These are phyloP conservation scores for Cryptomyrus ogoouensis DNA, from an alignment of 2,113 vertebrate species.

Conservation along the genomic window DNA sequence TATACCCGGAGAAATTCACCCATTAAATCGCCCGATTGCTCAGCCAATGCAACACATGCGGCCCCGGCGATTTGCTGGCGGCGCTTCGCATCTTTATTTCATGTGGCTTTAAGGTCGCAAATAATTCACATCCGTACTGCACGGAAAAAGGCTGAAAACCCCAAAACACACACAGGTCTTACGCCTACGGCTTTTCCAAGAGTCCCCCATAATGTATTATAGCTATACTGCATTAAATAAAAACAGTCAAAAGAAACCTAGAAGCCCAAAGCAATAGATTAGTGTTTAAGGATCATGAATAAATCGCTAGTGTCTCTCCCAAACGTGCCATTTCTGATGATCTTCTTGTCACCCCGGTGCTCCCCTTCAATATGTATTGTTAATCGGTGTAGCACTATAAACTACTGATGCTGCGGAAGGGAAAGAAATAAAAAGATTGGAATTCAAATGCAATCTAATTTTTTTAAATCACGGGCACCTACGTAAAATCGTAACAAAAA, in stretches of 20 bases:
- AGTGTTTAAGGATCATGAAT: neutral
- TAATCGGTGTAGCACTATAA: neutral
- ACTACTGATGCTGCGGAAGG: neutral
- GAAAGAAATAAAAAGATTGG: neutral
- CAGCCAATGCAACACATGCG: neutral
- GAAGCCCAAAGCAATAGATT: neutral
- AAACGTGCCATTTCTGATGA: neutral
- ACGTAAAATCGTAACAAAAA: neutral
- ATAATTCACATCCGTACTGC: conserved; percentile 54
- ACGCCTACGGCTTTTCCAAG: neutral
- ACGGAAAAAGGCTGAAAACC: conserved; percentile 16
- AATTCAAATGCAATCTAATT: neutral
- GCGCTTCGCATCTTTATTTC: conserved; percentile 45
- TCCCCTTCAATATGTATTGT: neutral
- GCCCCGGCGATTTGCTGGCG: conserved; percentile 36
- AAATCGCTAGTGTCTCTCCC: neutral
- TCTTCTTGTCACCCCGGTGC: neutral
- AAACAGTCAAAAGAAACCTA: neutral
- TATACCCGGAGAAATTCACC: neutral
- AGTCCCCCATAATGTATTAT: conserved; percentile 22
- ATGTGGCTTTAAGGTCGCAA: conserved; percentile 55
- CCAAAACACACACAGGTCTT: conserved; percentile 22
- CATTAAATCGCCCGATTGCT: neutral
- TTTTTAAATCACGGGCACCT: neutral
- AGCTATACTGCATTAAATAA: neutral